phyloP scores from a whole-genome alignment of 2,888 invertebrate species.

The Digitonthophagus gazella region DNA sequence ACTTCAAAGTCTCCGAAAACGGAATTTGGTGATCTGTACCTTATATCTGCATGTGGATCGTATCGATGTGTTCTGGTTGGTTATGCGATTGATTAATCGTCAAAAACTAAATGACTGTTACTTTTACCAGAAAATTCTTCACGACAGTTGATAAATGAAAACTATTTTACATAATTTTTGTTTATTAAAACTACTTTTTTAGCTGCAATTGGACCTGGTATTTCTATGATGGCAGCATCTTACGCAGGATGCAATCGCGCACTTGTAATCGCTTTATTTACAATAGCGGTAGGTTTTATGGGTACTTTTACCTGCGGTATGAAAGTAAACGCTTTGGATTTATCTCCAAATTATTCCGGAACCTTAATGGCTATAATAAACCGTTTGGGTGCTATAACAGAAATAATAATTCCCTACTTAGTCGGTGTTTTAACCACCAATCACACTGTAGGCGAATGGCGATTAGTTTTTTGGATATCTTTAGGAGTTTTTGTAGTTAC shows the following conservation, averaged over 20 bases:
- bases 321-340: too few species aligned
- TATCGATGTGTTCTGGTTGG: slow-evolving; percentile 63
- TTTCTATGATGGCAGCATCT: slow-evolving; percentile 62
- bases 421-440: slow-evolving; percentile 61
- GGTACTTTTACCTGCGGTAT: slow-evolving; percentile 69
- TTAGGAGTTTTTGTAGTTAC: slow-evolving; percentile 62
- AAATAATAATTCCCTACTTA: slow-evolving; percentile 62
- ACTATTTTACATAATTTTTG: neutral
- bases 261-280: slow-evolving; percentile 56
- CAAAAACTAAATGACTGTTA: slow-evolving; percentile 57
- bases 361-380: slow-evolving; percentile 65
- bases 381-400: slow-evolving; percentile 61
- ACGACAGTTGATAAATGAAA: slow-evolving; percentile 62
- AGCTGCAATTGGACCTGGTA: slow-evolving; percentile 58
- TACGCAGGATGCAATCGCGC: slow-evolving; percentile 61
- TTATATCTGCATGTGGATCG: slow-evolving; percentile 66
- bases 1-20: slow-evolving; percentile 64
- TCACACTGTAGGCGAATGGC: slow-evolving; percentile 65
- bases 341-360: slow-evolving; percentile 64
- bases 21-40: slow-evolving; percentile 64
- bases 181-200: slow-evolving; percentile 5
- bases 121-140: slow-evolving; percentile 62
- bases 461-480: slow-evolving; percentile 72
- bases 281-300: slow-evolving; percentile 65
- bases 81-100: slow-evolving; percentile 68